Evolutionary conservation across 2,888 invertebrate species (phyloP).

Genomic region (Pyrochroa serraticornis): DNA sequence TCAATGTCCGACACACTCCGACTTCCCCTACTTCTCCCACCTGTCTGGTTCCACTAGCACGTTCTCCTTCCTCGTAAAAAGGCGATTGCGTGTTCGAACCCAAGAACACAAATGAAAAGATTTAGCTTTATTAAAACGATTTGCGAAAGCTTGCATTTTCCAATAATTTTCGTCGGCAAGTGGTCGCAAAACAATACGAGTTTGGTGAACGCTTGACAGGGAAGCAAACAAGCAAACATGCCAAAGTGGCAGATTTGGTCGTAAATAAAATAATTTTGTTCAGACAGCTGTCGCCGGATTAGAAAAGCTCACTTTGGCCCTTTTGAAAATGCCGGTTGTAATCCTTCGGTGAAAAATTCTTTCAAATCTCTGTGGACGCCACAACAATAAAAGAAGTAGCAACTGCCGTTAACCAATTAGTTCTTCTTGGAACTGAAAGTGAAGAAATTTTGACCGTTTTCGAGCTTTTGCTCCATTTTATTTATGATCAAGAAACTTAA

Average conservation of each 20-base stretch:
- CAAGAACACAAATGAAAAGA: constrained; percentile 10
- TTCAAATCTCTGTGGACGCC: too few species aligned
- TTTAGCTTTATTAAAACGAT: not conserved
- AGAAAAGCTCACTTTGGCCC: not conserved
- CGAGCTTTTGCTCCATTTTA: not conserved
- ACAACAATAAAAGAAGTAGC: too few species aligned
- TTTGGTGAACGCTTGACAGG: too few species aligned
- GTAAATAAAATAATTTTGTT: not conserved
- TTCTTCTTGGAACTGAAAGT: constrained; percentile 11
- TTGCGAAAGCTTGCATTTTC: too few species aligned
- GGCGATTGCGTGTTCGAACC: constrained; percentile 20
- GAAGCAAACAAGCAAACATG: too few species aligned
- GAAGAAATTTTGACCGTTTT: constrained; percentile 12
- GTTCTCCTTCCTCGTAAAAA: constrained; percentile 29
- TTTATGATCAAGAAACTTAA: too few species aligned
- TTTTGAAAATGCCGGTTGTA: not conserved
- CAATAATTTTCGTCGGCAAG: too few species aligned
- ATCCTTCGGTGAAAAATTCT: not conserved
- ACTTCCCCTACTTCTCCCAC: constrained; percentile 50
- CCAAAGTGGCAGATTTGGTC: too few species aligned
- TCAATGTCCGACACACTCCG: constrained; percentile 55
- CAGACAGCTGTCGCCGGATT: constrained; percentile 3
- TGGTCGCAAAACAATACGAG: too few species aligned
- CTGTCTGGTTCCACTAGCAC: constrained; percentile 39
- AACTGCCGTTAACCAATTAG: constrained; percentile 1